phyloP scores from a whole-genome alignment of 2,113 vertebrate species.

The Scophthalmus maximus region DNA sequence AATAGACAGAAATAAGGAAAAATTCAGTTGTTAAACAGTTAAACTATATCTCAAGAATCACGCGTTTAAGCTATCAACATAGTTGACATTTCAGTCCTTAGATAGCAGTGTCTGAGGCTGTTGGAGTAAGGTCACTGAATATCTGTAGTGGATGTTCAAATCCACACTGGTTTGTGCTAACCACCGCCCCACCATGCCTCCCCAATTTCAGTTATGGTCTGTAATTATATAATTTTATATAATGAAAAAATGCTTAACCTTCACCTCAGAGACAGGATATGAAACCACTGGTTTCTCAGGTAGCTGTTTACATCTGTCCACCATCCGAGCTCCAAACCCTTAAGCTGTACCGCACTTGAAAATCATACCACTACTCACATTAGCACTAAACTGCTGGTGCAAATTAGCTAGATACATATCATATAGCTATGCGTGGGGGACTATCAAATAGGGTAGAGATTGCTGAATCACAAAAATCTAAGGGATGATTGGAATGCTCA shows the following conservation, averaged over 20 bases:
- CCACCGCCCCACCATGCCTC: no score
- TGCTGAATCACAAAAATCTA: conserved; percentile 25
- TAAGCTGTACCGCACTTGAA: conserved; percentile 4
- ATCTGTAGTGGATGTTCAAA: no score
- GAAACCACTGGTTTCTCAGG: neutral
- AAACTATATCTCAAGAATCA: no score
- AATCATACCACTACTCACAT: conserved; percentile 2
- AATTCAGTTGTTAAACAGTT: no score
- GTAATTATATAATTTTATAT: no score
- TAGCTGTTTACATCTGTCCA: neutral
- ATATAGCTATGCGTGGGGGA: conserved; percentile 21
- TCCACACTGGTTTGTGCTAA: neutral
- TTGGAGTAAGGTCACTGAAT: neutral
- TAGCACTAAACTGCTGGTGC: conserved; percentile 14
- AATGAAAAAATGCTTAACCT: no score
- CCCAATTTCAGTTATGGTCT: no score
- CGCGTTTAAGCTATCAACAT: no score
- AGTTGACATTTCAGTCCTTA: neutral
- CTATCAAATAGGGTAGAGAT: conserved; percentile 38
- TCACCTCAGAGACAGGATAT: neutral
- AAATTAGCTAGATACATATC: conserved; percentile 26
- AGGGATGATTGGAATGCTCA: conserved; percentile 6
- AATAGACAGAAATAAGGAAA: no score
- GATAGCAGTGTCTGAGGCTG: neutral
- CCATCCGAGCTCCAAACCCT: neutral